Evolutionary conservation across 2,113 vertebrate genomes (phyloP).

Genomic region (Platycercus adscitus): DNA sequence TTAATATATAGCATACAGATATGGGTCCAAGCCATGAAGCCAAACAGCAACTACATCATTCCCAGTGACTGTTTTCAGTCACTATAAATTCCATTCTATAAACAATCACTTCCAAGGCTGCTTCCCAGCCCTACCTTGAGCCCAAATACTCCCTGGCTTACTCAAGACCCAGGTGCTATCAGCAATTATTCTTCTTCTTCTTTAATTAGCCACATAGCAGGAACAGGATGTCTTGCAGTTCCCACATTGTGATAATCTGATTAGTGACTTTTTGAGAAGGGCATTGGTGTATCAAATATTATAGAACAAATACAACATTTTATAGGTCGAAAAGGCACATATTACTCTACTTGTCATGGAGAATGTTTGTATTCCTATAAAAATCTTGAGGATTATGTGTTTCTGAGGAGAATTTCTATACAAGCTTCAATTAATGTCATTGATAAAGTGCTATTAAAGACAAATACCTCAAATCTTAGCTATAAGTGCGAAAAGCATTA

Average conservation of each 20-base stretch:
- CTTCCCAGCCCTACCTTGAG: no score
- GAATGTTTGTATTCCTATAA: neutral
- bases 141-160: no score
- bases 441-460: neutral
- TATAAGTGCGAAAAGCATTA: neutral
- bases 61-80: no score
- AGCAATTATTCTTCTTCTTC: no score
- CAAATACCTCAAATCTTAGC: neutral
- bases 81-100: no score
- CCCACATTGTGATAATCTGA: neutral
- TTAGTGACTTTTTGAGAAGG: neutral
- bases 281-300: neutral
- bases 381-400: neutral
- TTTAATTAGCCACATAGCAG: no score
- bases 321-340: neutral
- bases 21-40: no score
- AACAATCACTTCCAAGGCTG: no score
- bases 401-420: neutral
- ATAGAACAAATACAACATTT: neutral
- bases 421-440: neutral
- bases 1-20: no score
- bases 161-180: no score
- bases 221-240: no score
- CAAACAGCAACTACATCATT: no score
- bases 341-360: neutral